These are phyloP conservation scores for Vireo altiloquus DNA, from an alignment of 2,113 vertebrate species.

Conservation along the genomic window DNA sequence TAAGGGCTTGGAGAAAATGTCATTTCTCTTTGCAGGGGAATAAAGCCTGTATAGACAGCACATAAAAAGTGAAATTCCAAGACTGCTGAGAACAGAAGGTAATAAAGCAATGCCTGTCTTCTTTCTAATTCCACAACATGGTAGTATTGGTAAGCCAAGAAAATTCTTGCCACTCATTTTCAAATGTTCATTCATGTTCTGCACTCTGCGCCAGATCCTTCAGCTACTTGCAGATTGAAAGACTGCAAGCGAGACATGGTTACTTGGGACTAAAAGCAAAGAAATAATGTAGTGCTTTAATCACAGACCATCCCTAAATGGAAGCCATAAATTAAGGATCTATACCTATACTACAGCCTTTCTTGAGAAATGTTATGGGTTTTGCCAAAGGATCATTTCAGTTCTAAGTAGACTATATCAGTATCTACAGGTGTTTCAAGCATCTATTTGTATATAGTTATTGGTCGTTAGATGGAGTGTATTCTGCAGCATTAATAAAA, in stretches of 20 bases:
- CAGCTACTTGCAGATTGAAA: background rate
- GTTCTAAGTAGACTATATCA: background rate
- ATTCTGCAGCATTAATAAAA: conserved; percentile 2
- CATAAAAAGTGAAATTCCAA: background rate
- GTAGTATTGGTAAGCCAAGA: background rate
- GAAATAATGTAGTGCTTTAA: background rate
- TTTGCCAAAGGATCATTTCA: background rate
- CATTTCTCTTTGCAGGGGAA: background rate
- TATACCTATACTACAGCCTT: background rate
- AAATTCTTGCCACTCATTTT: background rate
- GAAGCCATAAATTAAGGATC: background rate
- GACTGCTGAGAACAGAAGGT: background rate
- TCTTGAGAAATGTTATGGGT: background rate
- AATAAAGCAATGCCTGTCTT: background rate
- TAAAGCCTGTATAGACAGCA: background rate
- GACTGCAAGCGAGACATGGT: background rate
- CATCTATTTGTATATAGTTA: background rate
- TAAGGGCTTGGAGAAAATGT: background rate
- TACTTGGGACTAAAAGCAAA: background rate
- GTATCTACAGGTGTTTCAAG: background rate
- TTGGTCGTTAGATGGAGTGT: background rate
- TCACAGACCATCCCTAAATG: background rate
- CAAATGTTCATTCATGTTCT: background rate
- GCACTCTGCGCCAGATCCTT: background rate
- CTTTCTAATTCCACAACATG: background rate